Base-by-base conservation (phyloP, 2,888 invertebrate species). In the Megastigmus dorsalis region DNA sequence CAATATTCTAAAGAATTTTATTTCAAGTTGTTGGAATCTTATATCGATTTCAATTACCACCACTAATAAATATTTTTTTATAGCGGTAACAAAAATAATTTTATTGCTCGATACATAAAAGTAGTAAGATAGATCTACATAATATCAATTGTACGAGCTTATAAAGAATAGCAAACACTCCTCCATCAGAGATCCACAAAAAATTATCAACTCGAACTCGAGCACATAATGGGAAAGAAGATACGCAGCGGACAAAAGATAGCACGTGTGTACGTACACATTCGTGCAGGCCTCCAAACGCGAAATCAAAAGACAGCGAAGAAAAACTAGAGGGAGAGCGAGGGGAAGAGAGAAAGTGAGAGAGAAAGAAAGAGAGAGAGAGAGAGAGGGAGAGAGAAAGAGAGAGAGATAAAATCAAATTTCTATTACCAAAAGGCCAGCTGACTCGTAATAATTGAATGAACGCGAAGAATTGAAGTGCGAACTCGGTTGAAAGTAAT, bases 391-490 rank as follows among this genome's bases (percentile, higher is more conserved):
- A n/a, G n/a, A n/a, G n/a, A 36, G 54, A 50, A 20, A 13, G 15
- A 0, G 26, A 13, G 4, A 15, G 41, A 41, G 50, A 45, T 74
- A 74, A n/a, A n/a, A 74, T 74, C 68, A 69, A 74, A 74, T 74
- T 55, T 74, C 38, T 26, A n/a, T n/a, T n/a, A 20, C 43, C 26
- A 38, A 60, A n/a, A n/a, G 57, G 10, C 36, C 62, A 62, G 45
- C 68, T 62, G 71, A 67, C 67, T 60, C 59, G 75, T 41, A 59
- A 72, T 75, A 72, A 75, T 75, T 72, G 75, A 68, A 50, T 67
- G 67, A 72, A 45, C 66, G 65, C 66, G 70, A 71, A 75, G 70
- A 75, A 68, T 75, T 68, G 72, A 43, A 26, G 60, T 23, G 38
- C 54, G 48, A 72, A 68, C 43, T 67, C 67, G 66, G n/a, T 15